These are phyloP conservation scores for Pteropus rufus DNA, from an alignment of 2,797 vertebrate genomes.

Conservation along the genomic window DNA sequence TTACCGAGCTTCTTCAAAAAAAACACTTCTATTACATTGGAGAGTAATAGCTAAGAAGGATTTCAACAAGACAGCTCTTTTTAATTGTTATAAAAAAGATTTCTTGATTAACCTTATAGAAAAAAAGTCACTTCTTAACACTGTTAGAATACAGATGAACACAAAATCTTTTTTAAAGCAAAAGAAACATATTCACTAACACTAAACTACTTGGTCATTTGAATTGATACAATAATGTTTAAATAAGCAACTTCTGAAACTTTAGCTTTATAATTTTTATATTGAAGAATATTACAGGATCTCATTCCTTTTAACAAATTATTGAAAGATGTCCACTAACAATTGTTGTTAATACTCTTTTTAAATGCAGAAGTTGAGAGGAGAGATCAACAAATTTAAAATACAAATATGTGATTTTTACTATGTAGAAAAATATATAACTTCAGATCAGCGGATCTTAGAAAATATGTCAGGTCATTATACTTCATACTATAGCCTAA, in stretches of 20 bases:
- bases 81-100: neutral
- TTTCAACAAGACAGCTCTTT: neutral
- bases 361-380: neutral
- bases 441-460: neutral
- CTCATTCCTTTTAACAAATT: neutral
- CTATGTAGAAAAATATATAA: neutral
- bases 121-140: neutral
- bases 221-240: neutral
- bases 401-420: neutral
- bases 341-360: neutral
- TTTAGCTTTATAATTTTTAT: neutral
- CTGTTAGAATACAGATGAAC: neutral
- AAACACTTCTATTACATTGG: neutral
- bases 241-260: neutral
- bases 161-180: neutral
- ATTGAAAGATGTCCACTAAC: neutral
- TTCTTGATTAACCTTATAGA: neutral
- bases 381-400: neutral
- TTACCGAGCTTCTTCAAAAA: neutral
- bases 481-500: neutral
- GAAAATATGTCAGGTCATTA: neutral
- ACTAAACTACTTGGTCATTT: neutral
- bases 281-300: neutral
- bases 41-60: neutral
- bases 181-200: neutral